Conservation (phyloP, 2,888 invertebrate species). For the Oxycera nigricornis region DNA sequence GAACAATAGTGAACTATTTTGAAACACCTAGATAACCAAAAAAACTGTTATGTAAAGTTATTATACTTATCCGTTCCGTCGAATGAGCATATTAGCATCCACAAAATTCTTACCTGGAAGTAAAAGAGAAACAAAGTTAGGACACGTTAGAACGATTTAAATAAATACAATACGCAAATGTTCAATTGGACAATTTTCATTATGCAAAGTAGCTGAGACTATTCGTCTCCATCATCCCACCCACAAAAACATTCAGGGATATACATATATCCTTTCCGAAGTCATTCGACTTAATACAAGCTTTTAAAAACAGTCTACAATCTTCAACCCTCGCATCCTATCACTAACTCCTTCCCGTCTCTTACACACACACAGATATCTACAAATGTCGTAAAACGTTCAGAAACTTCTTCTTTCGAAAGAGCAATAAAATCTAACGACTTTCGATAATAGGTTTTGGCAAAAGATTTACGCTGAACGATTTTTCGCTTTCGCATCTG, state of each 20-base stretch:
- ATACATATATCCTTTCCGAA: not conserved
- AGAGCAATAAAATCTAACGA: slow-evolving; percentile 36
- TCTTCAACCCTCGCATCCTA: not conserved
- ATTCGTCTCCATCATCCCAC: not conserved
- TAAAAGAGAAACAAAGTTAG: not conserved
- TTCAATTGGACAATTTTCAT: not conserved
- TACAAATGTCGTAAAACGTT: slow-evolving; percentile 26
- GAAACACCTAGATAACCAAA: no score
- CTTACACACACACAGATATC: not conserved
- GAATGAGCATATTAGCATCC: not conserved
- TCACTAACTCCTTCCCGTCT: no score
- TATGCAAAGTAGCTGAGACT: slow-evolving; percentile 9
- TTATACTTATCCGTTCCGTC: not conserved
- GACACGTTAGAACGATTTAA: slow-evolving; percentile 9
- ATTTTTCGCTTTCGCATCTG: slow-evolving; percentile 32
- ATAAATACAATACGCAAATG: not conserved
- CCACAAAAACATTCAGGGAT: not conserved
- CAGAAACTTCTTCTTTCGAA: slow-evolving; percentile 23
- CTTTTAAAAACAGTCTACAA: not conserved
- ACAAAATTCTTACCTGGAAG: slow-evolving; percentile 12
- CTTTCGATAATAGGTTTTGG: slow-evolving; percentile 37
- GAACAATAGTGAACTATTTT: no score
- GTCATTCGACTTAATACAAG: not conserved
- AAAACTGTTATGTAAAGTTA: no score
- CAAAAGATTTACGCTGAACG: slow-evolving; percentile 37